Base-by-base conservation (phyloP, 2,888 invertebrate genomes). In the Cryptocheilus praepositus region DNA sequence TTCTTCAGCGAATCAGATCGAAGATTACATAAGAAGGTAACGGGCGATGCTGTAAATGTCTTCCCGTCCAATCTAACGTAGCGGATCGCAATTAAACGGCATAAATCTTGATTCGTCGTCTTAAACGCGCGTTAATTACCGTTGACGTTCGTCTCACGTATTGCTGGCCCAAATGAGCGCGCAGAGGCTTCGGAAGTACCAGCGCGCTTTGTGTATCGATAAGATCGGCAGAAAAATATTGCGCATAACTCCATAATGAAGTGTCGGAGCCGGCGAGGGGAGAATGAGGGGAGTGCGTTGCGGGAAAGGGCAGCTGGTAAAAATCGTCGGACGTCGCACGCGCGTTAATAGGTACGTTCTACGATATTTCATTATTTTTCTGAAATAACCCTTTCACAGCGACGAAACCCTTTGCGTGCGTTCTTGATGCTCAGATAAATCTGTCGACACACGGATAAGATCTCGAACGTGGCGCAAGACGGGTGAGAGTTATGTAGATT, bases 341-440 rank as follows among this genome's bases (percentile, higher is more conserved):
- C 49, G 43, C 68, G 69, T 72, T 75, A 77, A 77, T 75, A 72
- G 68, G 76, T 53, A 64, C 64, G 70, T 69, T 36, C 7, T 36
- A 11, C 36, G 36, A 36, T 36, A 36, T 36, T 36, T 36, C 36
- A 36, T 36, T 36, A 36, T 61, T 54, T 58, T 36, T 21, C 15
- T 51, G 18, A 13, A 46, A 58, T 36, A 16, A 3, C 13, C 1
- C n/a, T 11, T 18, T 45, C 13, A 11, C 52, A 7, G 36, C 36
- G 1, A 36, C 36, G 36, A 36, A 11, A 11, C 36, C 36, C 36
- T 36, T 28, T 22, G 13, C 60, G 63, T 43, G 71, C 69, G 74
- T 77, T 74, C 80, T 80, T 75, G 73, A 80, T 73, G 79, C 59
- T 67, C 59, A 77, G 79, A 79, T 79, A 79, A 79, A 80, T 79